A percentile compares a stretch with the other conserved stretches of the same genome.
phyloP scores from a whole-genome alignment of 2,888 invertebrate species.

The Leucoptera coffeella region DNA sequence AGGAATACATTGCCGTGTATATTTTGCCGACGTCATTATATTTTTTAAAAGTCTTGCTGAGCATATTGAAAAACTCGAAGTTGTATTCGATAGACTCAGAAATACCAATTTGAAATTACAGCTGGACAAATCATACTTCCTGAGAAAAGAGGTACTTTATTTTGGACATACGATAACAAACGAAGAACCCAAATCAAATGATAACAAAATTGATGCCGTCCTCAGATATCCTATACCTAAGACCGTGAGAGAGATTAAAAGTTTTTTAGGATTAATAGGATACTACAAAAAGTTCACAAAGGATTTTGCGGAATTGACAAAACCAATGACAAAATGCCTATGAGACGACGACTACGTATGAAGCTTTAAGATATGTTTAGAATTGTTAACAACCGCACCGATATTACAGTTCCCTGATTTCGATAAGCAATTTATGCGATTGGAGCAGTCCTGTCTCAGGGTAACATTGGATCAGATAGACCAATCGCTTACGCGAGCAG shows the following conservation, averaged over 20 bases:
- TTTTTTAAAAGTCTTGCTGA: slow-evolving; percentile 7
- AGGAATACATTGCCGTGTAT: slow-evolving; percentile 9
- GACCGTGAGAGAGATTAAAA: slow-evolving; percentile 5
- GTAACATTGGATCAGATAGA: slow-evolving; percentile 6
- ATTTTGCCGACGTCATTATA: slow-evolving; percentile 12
- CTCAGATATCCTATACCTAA: slow-evolving; percentile 6
- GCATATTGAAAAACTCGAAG: slow-evolving; percentile 2
- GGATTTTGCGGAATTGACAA: too few species aligned
- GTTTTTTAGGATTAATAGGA: slow-evolving; percentile 13
- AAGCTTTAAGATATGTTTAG: too few species aligned
- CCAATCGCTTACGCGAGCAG: slow-evolving; percentile 4
- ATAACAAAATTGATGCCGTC: slow-evolving; percentile 5
- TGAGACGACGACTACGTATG: too few species aligned
- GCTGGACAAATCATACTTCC: slow-evolving; percentile 4
- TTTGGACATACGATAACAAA: slow-evolving; percentile 9
- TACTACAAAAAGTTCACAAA: too few species aligned
- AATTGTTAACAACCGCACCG: slow-evolving; percentile 11
- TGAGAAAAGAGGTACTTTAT: slow-evolving; percentile 5
- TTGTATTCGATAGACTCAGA: slow-evolving; percentile 6
- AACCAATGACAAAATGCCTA: too few species aligned
- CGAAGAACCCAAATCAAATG: slow-evolving; percentile 6
- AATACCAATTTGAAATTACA: slow-evolving; percentile 2
- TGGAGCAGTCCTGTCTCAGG: slow-evolving; percentile 1
- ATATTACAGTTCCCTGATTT: slow-evolving; percentile 18
- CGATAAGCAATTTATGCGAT: slow-evolving; percentile 1